Conservation (phyloP, 2,797 vertebrate species). For the Eutrigla gurnardus region DNA sequence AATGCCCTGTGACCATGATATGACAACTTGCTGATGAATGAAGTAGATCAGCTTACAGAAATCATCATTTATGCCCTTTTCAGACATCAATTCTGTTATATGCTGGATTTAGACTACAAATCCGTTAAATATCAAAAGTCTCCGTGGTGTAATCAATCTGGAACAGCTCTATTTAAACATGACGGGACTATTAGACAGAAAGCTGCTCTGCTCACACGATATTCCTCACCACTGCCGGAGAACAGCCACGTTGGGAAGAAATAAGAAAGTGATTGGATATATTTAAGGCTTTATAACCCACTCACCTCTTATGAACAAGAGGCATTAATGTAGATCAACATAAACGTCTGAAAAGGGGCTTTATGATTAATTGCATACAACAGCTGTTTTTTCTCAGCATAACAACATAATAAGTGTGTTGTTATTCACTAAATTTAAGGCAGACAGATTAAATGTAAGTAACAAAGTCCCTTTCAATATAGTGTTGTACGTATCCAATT, state of each 20-base stretch:
- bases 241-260: conserved; percentile 7
- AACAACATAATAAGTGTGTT: background rate
- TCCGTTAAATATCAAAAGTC: conserved; percentile 14
- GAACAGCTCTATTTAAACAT: background rate
- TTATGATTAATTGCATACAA: conserved; percentile 4
- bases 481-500: conserved; percentile 11
- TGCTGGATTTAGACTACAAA: background rate
- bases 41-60: background rate
- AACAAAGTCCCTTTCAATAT: conserved; percentile 13
- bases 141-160: background rate
- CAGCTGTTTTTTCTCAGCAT: background rate
- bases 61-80: background rate
- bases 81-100: conserved; percentile 13
- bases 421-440: conserved; percentile 1
- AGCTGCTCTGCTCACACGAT: background rate
- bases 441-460: background rate
- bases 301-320: background rate
- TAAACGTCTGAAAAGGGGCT: conserved; percentile 6
- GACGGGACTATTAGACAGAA: background rate
- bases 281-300: background rate
- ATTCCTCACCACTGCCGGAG: conserved; percentile 1
- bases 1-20: conserved; percentile 33
- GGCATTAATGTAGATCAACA: background rate
- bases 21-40: conserved; percentile 4
- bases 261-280: conserved; percentile 9